Base-by-base conservation (phyloP, 2,888 invertebrate species). In the Drosophila kokeensis region DNA sequence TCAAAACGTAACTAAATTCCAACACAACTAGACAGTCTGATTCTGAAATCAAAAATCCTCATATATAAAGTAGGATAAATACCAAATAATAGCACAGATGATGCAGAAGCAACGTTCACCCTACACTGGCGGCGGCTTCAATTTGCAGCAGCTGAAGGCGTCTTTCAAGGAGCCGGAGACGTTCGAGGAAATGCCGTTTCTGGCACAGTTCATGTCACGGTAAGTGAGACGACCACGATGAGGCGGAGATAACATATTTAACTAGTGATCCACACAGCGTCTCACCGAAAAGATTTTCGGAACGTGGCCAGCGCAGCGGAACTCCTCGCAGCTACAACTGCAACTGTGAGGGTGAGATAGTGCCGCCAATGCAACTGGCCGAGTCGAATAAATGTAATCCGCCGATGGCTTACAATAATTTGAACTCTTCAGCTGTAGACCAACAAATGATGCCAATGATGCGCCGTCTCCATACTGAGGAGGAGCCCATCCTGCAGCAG, bases 301-400 rank as follows among this genome's bases (percentile, higher is more conserved):
- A 69, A 10, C 73, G 60, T 36, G 77, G 50, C 11, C 42, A 38
- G 42, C 69, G 66, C 52, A 71, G 50, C 15, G 63, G 54, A 38
- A 71, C 59, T 4, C 63, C 78, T 0, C 66, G 81, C n/a, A 59
- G n/a, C 45, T 76, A 63, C 45, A 89, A 84, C 64, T 83, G 81
- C 18, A 71, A 66, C 69, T 92, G 87, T 62, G 91, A 91, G 64
- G 92, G 90, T 4, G 92, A 91, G 29, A 6, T 13, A 42, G 50
- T 60, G 21, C 29, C 24, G 11, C 42, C 42, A n/a, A 7, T 59
- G 18, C 21, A 29, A 42, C 5, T 42, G 40, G 21, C 2, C 40
- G 40, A 42, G 15, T 21, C 21, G 21, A 21, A 13, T 7, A 45
- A 8, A 4, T 27, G 15, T 30, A 54, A 15, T 34, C 34, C 48